Evolutionary conservation across 2,113 vertebrate genomes (phyloP).

Genomic region (Melanerpes formicivorus): DNA sequence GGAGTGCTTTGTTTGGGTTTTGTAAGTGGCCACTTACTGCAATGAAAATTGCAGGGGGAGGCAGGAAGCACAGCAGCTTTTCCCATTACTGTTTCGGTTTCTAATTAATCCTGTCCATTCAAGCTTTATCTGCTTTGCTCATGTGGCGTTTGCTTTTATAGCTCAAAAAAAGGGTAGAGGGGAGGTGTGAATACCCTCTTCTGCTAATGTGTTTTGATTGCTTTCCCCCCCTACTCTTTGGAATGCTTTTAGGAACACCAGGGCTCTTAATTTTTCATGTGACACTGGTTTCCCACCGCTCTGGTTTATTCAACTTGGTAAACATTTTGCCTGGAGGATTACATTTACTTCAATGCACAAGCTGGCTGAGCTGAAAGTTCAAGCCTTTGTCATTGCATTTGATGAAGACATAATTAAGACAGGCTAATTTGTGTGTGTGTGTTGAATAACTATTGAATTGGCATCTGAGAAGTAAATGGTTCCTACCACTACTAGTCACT

Average conservation of each 20-base stretch:
- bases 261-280: constrained; percentile 34
- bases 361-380: not conserved
- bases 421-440: not conserved
- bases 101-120: constrained; percentile 57
- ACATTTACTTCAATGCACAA: not conserved
- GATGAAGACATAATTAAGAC: constrained; percentile 31
- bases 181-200: constrained; percentile 1
- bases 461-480: not conserved
- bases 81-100: constrained; percentile 46
- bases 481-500: not conserved
- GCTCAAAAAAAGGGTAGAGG: not conserved
- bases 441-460: not conserved
- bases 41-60: not conserved
- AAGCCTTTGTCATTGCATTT: not conserved
- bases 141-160: not conserved
- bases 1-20: constrained; percentile 31
- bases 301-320: not conserved
- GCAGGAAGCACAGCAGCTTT: not conserved
- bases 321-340: constrained; percentile 20
- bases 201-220: constrained; percentile 28
- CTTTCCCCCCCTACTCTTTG: not conserved
- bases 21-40: constrained; percentile 20
- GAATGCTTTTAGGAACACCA: constrained; percentile 29
- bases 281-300: not conserved
- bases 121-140: constrained; percentile 36